Conservation (phyloP, 1,140 invertebrate genomes). For the Ceratina calcarata region DNA sequence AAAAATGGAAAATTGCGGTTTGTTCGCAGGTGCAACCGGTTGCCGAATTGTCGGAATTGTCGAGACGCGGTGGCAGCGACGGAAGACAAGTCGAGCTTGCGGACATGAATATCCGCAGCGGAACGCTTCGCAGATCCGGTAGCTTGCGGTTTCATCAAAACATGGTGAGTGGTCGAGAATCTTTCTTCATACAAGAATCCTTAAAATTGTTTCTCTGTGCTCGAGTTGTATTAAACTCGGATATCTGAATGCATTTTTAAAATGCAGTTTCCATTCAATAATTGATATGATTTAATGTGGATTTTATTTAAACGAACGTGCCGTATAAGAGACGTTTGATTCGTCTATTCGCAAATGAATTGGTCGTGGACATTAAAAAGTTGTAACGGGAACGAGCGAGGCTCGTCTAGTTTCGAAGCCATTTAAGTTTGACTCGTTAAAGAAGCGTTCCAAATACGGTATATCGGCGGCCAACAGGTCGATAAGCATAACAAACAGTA, state of each 20-base stretch:
- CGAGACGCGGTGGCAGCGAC: conserved; percentile 83
- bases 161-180: conserved; percentile 81
- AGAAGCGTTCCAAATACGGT: conserved; percentile 1
- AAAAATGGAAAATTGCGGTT: not conserved
- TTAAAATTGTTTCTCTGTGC: not conserved
- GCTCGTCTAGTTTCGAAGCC: too few relatives aligned
- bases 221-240: too few relatives aligned
- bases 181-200: not conserved
- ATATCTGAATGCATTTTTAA: too few relatives aligned
- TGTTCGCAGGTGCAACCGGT: conserved; percentile 89
- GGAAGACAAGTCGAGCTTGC: conserved; percentile 85
- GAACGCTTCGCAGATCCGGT: conserved; percentile 89
- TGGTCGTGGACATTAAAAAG: too few relatives aligned
- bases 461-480: not conserved
- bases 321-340: too few relatives aligned
- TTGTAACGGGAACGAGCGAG: too few relatives aligned
- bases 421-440: too few relatives aligned
- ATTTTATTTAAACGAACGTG: too few relatives aligned
- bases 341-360: too few relatives aligned
- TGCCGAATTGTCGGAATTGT: conserved; percentile 92
- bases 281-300: too few relatives aligned
- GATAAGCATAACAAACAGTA: not conserved
- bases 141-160: conserved; percentile 86
- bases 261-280: too few relatives aligned
- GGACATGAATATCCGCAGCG: conserved; percentile 86